Evolutionary conservation across 2,113 vertebrate genomes (phyloP).

Genomic region (Dromaius novaehollandiae): DNA sequence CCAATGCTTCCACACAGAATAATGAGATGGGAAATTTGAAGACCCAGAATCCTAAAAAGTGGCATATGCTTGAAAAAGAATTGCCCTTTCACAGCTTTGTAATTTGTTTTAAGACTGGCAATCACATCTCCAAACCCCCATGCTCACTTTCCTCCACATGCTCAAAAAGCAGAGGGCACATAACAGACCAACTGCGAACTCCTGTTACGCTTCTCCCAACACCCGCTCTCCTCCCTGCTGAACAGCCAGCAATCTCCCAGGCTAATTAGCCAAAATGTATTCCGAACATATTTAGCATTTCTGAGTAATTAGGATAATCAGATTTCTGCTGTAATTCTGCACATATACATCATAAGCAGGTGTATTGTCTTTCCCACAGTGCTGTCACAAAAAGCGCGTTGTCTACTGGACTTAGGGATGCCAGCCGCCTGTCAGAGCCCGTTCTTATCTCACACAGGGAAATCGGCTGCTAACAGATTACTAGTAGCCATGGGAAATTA

Average conservation of each 20-base stretch:
- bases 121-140: not conserved
- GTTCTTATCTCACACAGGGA: not conserved
- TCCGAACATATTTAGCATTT: slow-evolving; percentile 65
- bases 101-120: not conserved
- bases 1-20: not conserved
- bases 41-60: not conserved
- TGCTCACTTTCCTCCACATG: not conserved
- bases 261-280: slow-evolving; percentile 48
- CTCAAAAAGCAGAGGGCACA: not conserved
- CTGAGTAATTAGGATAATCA: slow-evolving; percentile 65
- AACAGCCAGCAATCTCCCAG: slow-evolving; percentile 18
- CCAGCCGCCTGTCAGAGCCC: not conserved
- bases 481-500: not conserved
- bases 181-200: not conserved
- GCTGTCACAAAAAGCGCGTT: not conserved
- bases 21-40: not conserved
- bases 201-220: not conserved
- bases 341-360: slow-evolving; percentile 14
- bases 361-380: slow-evolving; percentile 31
- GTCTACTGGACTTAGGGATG: not conserved
- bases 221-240: not conserved
- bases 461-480: not conserved
- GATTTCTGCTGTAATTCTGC: slow-evolving; percentile 58
- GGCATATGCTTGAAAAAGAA: not conserved
- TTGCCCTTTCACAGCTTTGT: not conserved